phyloP scores from a whole-genome alignment of 2,113 vertebrate genomes.

The western clawed frog (Xenopus tropicalis) region DNA sequence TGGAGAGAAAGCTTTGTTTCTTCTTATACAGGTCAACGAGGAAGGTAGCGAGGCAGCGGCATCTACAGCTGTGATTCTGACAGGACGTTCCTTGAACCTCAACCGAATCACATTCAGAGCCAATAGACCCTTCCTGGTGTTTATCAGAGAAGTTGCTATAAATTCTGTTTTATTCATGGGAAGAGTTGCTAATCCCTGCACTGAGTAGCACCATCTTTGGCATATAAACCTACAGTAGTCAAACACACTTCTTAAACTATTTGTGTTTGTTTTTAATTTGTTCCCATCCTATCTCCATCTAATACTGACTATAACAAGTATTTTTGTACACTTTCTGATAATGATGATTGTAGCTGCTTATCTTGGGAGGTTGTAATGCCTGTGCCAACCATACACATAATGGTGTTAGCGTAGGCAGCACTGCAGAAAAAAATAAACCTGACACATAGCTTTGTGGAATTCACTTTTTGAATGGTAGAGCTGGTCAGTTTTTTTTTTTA shows the following conservation, averaged over 20 bases:
- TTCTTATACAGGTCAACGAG: slow-evolving; percentile 82
- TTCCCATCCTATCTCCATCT: no score
- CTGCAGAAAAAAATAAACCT: no score
- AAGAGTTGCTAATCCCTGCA: slow-evolving; percentile 80
- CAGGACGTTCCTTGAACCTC: slow-evolving; percentile 77
- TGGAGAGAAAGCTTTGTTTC: background rate
- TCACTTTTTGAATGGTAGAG: no score
- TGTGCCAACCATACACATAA: no score
- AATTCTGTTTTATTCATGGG: slow-evolving; percentile 88
- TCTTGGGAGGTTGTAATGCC: no score
- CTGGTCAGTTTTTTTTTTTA: no score
- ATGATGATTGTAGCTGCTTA: no score
- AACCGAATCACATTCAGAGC: slow-evolving; percentile 73
- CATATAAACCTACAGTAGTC: background rate
- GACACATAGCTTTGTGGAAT: no score
- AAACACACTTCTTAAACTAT: background rate
- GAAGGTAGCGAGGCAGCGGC: slow-evolving; percentile 90
- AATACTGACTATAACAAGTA: no score
- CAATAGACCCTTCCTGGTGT: slow-evolving; percentile 84
- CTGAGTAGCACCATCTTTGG: slow-evolving; percentile 33
- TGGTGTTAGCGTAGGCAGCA: no score
- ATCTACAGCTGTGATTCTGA: slow-evolving; percentile 59
- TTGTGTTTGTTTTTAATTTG: no score
- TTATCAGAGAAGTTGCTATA: slow-evolving; percentile 84
- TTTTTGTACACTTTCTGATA: no score